Conservation (phyloP, 2,888 invertebrate genomes). For the Eledone cirrhosa region DNA sequence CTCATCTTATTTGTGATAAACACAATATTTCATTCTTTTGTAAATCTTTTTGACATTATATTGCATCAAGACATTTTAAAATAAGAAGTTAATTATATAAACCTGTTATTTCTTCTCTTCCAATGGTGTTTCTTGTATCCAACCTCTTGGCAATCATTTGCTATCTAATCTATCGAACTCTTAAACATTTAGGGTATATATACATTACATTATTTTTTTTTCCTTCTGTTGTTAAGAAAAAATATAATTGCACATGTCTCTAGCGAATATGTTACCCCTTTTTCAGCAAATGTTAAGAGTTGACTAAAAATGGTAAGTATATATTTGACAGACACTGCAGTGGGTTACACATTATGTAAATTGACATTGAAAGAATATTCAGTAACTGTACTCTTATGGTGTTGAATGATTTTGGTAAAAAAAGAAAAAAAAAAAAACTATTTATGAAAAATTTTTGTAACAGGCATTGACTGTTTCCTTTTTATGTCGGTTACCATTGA, state of each 20-base stretch:
- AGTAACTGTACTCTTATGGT: slow-evolving; percentile 24
- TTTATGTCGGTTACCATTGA: no score
- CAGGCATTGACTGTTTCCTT: background rate
- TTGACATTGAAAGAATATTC: slow-evolving; percentile 16
- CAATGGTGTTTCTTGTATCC: no score
- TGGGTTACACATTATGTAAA: slow-evolving; percentile 26
- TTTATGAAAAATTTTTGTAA: background rate
- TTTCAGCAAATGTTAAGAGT: slow-evolving; percentile 25
- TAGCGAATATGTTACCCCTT: slow-evolving; percentile 27
- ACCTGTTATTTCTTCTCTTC: no score
- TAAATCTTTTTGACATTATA: no score
- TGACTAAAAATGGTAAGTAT: slow-evolving; percentile 25
- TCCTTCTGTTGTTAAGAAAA: slow-evolving; percentile 25
- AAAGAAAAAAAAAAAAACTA: background rate
- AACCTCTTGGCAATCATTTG: no score
- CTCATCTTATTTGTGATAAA: no score
- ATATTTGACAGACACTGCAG: slow-evolving; percentile 24
- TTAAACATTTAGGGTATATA: no score
- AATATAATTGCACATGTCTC: slow-evolving; percentile 15
- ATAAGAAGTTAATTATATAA: no score
- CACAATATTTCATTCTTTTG: no score
- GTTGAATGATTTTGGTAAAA: slow-evolving; percentile 5
- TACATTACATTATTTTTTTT: background rate
- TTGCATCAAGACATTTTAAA: no score
- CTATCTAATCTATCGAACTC: no score